phyloP scores from a whole-genome alignment of 1,140 invertebrate genomes.

The Steinernema feltiae region DNA sequence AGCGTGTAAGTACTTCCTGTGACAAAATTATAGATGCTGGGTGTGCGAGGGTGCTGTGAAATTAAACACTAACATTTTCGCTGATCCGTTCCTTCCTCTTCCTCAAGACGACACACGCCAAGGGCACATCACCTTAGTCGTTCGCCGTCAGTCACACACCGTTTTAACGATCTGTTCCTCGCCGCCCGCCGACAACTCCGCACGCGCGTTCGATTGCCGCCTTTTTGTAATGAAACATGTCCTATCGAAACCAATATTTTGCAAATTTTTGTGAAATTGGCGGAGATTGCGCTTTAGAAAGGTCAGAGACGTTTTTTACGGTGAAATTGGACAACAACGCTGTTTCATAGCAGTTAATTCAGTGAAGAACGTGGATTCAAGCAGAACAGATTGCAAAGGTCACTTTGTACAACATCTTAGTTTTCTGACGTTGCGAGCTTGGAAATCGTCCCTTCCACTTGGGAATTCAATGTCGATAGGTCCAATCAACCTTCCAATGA shows the following conservation, averaged over 20 bases:
- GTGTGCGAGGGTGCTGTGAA: not conserved
- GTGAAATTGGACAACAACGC: no score
- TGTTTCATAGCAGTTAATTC: no score
- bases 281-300: no score
- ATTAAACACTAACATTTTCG: slow-evolving; percentile 1
- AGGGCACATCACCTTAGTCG: not conserved
- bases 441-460: no score
- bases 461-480: no score
- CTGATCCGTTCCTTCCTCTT: not conserved
- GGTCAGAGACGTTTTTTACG: no score
- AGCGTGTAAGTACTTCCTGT: not conserved
- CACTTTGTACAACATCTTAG: no score
- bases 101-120: not conserved
- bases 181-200: not conserved
- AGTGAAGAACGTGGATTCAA: no score
- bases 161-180: slow-evolving; percentile 5
- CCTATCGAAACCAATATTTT: not conserved
- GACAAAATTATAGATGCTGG: not conserved
- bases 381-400: no score
- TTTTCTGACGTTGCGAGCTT: no score
- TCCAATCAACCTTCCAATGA: no score
- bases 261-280: not conserved
- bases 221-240: not conserved
- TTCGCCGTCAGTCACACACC: not conserved
- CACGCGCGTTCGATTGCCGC: not conserved